Evolutionary conservation across 2,113 vertebrate genomes (phyloP).

Genomic region (Plotosus lineatus): DNA sequence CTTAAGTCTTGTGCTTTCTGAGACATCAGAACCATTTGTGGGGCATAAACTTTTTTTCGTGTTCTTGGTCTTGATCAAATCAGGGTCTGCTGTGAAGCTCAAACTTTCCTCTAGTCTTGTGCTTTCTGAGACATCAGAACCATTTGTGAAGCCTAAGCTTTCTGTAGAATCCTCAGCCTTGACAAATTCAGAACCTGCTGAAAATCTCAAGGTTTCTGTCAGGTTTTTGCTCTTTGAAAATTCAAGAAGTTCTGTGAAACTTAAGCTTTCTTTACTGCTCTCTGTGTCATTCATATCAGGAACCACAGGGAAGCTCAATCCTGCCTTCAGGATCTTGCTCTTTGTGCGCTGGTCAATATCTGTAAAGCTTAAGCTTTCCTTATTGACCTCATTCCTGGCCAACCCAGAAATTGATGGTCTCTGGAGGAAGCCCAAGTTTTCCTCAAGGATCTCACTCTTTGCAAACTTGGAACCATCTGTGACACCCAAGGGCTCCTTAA

Average conservation of each 20-base stretch:
- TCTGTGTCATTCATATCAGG: background rate
- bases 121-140: background rate
- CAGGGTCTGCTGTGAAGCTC: background rate
- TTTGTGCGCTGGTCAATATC: background rate
- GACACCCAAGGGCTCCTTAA: constrained; percentile 53
- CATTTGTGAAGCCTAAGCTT: constrained; percentile 11
- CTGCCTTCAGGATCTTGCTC: background rate
- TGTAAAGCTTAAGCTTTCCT: constrained; percentile 7
- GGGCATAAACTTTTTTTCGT: constrained; percentile 55
- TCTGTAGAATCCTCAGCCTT: constrained; percentile 52
- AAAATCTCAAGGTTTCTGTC: background rate
- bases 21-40: background rate
- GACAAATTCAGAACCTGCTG: background rate
- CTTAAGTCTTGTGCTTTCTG: background rate
- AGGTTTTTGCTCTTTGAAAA: background rate
- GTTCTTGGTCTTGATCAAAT: background rate
- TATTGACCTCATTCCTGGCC: background rate
- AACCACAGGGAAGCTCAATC: background rate
- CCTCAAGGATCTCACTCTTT: background rate
- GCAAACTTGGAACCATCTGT: background rate
- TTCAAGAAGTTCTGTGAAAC: background rate
- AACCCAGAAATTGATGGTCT: background rate
- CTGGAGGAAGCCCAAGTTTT: constrained; percentile 1
- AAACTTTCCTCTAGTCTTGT: background rate
- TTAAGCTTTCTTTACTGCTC: constrained; percentile 1